Evolutionary conservation across 2,797 vertebrate species (phyloP), one percentile per base, ranked within the genome.

Genomic region (Channallabes apus): DNA sequence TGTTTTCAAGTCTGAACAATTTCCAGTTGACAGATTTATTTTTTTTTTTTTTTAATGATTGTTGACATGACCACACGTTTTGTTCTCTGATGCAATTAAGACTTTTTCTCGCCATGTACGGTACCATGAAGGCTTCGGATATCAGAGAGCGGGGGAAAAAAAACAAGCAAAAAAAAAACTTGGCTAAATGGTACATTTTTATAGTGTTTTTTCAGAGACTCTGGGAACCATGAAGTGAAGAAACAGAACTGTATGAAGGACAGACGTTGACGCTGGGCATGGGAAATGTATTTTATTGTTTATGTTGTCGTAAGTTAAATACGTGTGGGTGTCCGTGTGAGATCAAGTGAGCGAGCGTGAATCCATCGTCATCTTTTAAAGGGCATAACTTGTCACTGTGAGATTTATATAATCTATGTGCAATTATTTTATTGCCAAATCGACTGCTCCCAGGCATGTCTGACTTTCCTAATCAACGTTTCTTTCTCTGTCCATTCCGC

Each of bases 371-470:
- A 91, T 91, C 80, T 87, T 62, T 91, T 87, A 93, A 92, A 93
- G 92, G 90, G 91, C 92, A 92, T 92, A 93, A 94, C 92, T 93
- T 92, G 93, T 95, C 94, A 95, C 94, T 95, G 94, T 96, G 94
- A 95, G 92, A 88, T 94, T 94, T 95, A 93, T 93, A 92, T 89
- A 90, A 92, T 91, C 89, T 90, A 91, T 92, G 93, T 88, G 87
- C 80, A 87, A 89, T 92, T 90, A 91, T 89, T 94, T 94, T 93
- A 91, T 94, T 94, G 93, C 94, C 93, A 94, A 94, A 95, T 92
- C 85, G 88, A 91, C 93, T 91, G 91, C 92, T 88, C 20, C 41
- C 58, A 85, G 80, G 80, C 83, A n/a, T 61, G 85, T 85, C 58
- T 82, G 77, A 35, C 67, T 68, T 82, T 89, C 65, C 69, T 73